Conservation (phyloP, 2,888 invertebrate species). For the Torymus aiolomorphi region DNA sequence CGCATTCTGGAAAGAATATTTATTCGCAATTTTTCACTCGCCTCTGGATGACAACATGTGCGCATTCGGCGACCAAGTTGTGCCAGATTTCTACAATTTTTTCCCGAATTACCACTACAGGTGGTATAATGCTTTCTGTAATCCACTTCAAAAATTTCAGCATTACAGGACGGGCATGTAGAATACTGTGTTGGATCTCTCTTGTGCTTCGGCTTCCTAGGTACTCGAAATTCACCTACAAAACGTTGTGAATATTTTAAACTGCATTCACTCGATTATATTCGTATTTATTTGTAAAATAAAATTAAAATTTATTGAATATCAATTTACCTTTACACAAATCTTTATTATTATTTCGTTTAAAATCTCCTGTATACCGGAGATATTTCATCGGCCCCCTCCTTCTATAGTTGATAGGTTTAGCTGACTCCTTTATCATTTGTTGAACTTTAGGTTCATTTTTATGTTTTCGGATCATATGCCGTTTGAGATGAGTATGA, state of each 20-base stretch:
- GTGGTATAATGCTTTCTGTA: background rate
- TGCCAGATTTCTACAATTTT: background rate
- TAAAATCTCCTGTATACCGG: background rate
- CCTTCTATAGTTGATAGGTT: no score
- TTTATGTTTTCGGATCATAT: slow-evolving; percentile 1
- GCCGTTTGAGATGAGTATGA: slow-evolving; percentile 1
- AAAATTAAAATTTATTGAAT: background rate
- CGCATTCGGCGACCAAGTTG: background rate
- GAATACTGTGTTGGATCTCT: background rate
- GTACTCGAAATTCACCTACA: slow-evolving; percentile 6
- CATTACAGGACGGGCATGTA: background rate
- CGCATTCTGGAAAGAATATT: background rate
- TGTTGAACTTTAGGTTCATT: background rate
- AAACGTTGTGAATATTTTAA: no score
- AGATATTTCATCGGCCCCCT: background rate
- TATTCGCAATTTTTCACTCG: background rate
- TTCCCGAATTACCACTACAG: background rate
- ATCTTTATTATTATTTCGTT: background rate
- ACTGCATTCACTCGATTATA: no score
- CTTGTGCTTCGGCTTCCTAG: background rate
- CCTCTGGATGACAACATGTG: background rate
- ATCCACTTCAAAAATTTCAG: background rate
- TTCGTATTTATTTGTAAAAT: background rate
- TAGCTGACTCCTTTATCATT: background rate
- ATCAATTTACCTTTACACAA: background rate